Evolutionary conservation across 2,797 vertebrate genomes (phyloP).

Genomic region (Onychomys torridus): DNA sequence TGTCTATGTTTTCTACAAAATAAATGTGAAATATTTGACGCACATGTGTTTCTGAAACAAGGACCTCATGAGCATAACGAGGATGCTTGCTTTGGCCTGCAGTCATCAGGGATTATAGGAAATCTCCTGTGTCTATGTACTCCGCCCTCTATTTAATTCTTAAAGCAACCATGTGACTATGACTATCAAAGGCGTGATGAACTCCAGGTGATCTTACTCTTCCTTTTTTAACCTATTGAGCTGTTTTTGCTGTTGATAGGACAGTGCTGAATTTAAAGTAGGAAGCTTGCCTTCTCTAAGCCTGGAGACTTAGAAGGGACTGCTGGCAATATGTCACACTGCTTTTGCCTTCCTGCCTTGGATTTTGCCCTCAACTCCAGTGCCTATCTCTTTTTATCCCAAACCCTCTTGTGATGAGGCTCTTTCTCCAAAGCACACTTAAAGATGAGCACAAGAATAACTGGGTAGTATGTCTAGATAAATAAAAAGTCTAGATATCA

Average conservation of each 20-base stretch:
- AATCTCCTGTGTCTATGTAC: not conserved
- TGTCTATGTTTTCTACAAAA: not conserved
- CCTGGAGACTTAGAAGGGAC: not conserved
- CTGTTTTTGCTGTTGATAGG: not conserved
- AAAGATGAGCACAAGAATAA: slow-evolving; percentile 12
- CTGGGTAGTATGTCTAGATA: not conserved
- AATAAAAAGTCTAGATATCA: not conserved
- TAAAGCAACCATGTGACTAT: not conserved
- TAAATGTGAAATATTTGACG: not conserved
- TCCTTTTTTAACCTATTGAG: not conserved
- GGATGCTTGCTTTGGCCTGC: not conserved
- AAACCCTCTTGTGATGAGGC: not conserved
- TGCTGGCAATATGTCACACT: not conserved
- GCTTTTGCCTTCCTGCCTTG: not conserved
- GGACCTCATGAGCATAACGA: not conserved
- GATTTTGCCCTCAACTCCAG: not conserved
- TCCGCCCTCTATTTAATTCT: slow-evolving; percentile 22
- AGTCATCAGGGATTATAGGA: not conserved
- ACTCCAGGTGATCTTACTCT: not conserved
- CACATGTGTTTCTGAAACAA: not conserved
- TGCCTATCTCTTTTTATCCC: not conserved
- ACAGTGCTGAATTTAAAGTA: not conserved
- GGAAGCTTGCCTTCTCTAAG: not conserved
- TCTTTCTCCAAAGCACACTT: not conserved
- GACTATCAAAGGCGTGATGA: not conserved